These are phyloP conservation scores for Zaprionus inermis DNA, from an alignment of 1,140 invertebrate species.

Conservation along the genomic window DNA sequence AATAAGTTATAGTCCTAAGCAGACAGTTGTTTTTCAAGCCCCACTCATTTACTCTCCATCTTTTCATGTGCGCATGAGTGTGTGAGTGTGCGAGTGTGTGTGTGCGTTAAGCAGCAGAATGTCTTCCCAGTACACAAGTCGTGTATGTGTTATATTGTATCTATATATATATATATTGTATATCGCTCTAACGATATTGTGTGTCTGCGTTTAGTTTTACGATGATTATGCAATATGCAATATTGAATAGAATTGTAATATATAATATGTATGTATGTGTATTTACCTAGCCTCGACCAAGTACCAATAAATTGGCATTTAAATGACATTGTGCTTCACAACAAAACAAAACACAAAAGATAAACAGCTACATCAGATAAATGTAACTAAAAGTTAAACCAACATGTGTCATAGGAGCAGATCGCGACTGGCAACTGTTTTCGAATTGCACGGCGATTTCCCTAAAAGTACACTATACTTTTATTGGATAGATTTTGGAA, in stretches of 20 bases:
- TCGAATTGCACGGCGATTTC: neutral
- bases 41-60: neutral
- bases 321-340: slow-evolving; percentile 77
- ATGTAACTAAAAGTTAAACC: slow-evolving; percentile 24
- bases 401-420: slow-evolving; percentile 62
- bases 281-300: slow-evolving; percentile 75
- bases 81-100: neutral
- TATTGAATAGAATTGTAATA: slow-evolving; percentile 26
- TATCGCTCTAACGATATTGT: slow-evolving; percentile 8
- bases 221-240: slow-evolving; percentile 4
- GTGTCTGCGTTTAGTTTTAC: slow-evolving; percentile 33
- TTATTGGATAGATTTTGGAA: neutral
- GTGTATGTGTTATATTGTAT: slow-evolving; percentile 28
- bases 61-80: slow-evolving; percentile 8
- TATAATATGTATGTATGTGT: slow-evolving; percentile 54
- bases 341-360: slow-evolving; percentile 20
- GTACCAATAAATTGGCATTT: slow-evolving; percentile 82
- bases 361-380: slow-evolving; percentile 44
- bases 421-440: neutral
- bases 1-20: slow-evolving; percentile 40
- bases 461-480: neutral
- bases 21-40: slow-evolving; percentile 50
- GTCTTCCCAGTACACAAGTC: slow-evolving; percentile 38
- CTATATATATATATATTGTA: slow-evolving; percentile 43
- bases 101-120: slow-evolving; percentile 1